Evolutionary conservation across 2,797 vertebrate genomes (phyloP).

Genomic region (Cirrhinus molitorella): DNA sequence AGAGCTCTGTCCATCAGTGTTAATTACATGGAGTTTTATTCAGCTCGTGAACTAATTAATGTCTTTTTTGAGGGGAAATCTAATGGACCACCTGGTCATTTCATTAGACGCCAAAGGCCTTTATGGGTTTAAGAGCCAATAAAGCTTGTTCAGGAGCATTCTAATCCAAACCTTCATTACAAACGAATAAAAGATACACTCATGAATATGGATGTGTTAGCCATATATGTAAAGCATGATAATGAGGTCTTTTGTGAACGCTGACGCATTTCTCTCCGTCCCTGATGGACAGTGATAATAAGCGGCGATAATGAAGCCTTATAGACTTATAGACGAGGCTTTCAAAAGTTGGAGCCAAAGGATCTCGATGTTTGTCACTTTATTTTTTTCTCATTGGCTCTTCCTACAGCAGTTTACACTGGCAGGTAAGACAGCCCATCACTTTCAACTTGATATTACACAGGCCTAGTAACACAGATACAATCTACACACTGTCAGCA

Average conservation of each 20-base stretch:
- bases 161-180: constrained; percentile 60
- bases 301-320: constrained; percentile 13
- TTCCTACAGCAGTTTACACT: constrained; percentile 52
- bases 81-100: constrained; percentile 75
- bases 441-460: constrained; percentile 77
- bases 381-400: constrained; percentile 33
- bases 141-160: constrained; percentile 51
- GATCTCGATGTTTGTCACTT: constrained; percentile 37
- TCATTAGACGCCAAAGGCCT: constrained; percentile 57
- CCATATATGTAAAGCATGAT: constrained; percentile 30
- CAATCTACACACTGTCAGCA: constrained; percentile 76
- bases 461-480: constrained; percentile 75
- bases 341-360: constrained; percentile 3
- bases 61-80: constrained; percentile 70
- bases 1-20: constrained; percentile 51
- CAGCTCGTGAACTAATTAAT: constrained; percentile 75
- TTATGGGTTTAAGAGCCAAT: constrained; percentile 59
- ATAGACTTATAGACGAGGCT: constrained; percentile 9
- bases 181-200: constrained; percentile 44
- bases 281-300: constrained; percentile 32
- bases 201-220: constrained; percentile 61
- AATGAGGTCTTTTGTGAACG: constrained; percentile 29
- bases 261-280: constrained; percentile 4
- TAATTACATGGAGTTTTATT: constrained; percentile 74
- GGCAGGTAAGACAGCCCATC: constrained; percentile 74